These are phyloP conservation scores for Cantharis lateralis DNA, from an alignment of 2,888 invertebrate species.

Conservation along the genomic window DNA sequence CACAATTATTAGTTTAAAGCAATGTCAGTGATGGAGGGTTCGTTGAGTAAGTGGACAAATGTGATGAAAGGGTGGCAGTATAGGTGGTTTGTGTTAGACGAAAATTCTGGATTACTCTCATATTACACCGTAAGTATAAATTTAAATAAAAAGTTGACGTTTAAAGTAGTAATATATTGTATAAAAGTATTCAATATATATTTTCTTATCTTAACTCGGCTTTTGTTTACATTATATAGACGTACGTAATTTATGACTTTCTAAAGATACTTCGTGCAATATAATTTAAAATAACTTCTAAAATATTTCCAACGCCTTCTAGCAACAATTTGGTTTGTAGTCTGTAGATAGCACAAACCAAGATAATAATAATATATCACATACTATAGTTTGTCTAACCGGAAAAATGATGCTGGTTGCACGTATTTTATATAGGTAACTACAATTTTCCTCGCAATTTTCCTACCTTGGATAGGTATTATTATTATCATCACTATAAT, in stretches of 20 bases:
- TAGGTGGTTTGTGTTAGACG: slow-evolving; percentile 98
- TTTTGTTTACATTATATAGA: slow-evolving; percentile 13
- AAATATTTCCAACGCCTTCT: neutral
- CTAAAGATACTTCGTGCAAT: neutral
- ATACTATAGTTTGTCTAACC: neutral
- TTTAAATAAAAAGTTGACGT: neutral
- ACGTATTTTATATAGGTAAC: no score
- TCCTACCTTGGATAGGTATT: neutral
- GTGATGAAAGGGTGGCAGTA: slow-evolving; percentile 99
- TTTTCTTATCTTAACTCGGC: neutral
- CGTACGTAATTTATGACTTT: neutral
- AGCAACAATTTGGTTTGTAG: neutral
- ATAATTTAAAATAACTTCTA: neutral
- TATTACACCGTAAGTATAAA: slow-evolving; percentile 89
- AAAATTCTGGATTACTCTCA: slow-evolving; percentile 92
- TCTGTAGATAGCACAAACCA: neutral
- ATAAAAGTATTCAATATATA: neutral
- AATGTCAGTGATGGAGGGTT: slow-evolving; percentile 83
- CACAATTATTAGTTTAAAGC: slow-evolving; percentile 37
- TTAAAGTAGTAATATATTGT: neutral
- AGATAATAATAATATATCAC: neutral
- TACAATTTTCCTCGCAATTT: neutral
- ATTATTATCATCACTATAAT: neutral
- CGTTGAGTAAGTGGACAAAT: slow-evolving; percentile 96
- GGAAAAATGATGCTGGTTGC: neutral